Conservation (phyloP, 1,140 invertebrate genomes). For the Drosophila subobscura region DNA sequence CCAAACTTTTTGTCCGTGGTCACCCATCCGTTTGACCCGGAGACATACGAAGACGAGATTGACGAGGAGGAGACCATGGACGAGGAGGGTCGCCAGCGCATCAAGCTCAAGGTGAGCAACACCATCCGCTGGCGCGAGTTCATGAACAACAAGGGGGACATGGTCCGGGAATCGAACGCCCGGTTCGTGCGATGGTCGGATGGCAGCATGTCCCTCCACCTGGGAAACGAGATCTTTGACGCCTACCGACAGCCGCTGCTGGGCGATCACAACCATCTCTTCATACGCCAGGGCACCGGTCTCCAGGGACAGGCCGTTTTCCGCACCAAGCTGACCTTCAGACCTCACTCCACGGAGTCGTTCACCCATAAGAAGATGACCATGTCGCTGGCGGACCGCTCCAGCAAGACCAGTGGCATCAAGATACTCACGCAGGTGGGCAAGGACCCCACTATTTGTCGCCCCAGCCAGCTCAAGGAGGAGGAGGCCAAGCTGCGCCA, state of each 20-base stretch:
- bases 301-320: conserved; percentile 99
- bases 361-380: conserved; percentile 99
- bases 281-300: conserved; percentile 98
- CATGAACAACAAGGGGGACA: conserved; percentile 93
- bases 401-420: conserved; percentile 97
- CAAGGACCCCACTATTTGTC: conserved; percentile 95
- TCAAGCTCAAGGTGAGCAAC: conserved; percentile 98
- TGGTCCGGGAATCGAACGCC: conserved; percentile 96
- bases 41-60: conserved; percentile 99
- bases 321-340: conserved; percentile 97
- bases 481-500: conserved; percentile 96
- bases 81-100: conserved; percentile 97
- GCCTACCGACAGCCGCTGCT: conserved; percentile 95
- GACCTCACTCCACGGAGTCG: conserved; percentile 98
- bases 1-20: conserved; percentile 97
- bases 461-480: conserved; percentile 95
- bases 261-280: conserved; percentile 97
- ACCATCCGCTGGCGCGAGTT: conserved; percentile 97
- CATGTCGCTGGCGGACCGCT: conserved; percentile 97
- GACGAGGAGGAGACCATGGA: conserved; percentile 99
- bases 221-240: conserved; percentile 99
- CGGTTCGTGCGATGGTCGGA: conserved; percentile 98
- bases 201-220: conserved; percentile 98
- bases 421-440: conserved; percentile 98
- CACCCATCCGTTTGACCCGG: conserved; percentile 96